Percentiles rank a stretch among this genome's conserved stretches.
Evolutionary conservation across 2,797 vertebrate genomes (phyloP).

Genomic region (Chloroceryle amazona): DNA sequence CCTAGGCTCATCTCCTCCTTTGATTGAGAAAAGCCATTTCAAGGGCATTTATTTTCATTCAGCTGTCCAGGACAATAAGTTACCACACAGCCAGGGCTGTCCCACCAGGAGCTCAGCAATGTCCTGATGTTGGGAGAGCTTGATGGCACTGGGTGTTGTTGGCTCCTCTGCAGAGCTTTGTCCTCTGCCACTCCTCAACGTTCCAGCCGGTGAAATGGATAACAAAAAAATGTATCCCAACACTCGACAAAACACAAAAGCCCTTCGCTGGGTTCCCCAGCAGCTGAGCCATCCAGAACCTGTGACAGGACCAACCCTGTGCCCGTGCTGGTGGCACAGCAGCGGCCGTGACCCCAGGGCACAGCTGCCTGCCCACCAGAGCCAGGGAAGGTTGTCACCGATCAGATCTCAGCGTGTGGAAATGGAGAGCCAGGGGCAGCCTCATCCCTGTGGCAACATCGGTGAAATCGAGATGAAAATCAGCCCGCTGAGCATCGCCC

Average conservation of each 20-base stretch:
- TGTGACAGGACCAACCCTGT: rapidly evolving
- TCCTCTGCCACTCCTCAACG: background rate
- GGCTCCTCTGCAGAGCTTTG: background rate
- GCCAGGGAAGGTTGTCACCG: rapidly evolving
- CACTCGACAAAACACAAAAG: background rate
- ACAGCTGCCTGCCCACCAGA: rapidly evolving
- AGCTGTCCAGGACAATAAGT: background rate
- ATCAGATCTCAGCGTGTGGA: background rate
- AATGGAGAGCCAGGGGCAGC: background rate
- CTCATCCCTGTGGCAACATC: background rate
- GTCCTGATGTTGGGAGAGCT: background rate
- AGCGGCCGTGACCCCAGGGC: rapidly evolving
- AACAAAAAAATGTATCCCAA: background rate
- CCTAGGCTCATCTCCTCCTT: background rate
- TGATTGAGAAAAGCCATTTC: background rate
- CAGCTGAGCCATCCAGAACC: background rate
- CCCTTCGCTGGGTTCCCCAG: background rate
- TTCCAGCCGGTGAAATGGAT: rapidly evolving
- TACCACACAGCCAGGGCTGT: rapidly evolving
- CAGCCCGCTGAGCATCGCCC: background rate
- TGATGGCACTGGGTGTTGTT: rapidly evolving
- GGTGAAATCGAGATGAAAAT: background rate
- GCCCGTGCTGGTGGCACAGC: background rate
- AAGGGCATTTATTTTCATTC: background rate
- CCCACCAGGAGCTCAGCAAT: background rate